A percentile compares a stretch with the other conserved stretches of the same genome.
These are phyloP conservation scores for Lagopus muta DNA, from an alignment of 2,113 vertebrate genomes.

Conservation along the genomic window DNA sequence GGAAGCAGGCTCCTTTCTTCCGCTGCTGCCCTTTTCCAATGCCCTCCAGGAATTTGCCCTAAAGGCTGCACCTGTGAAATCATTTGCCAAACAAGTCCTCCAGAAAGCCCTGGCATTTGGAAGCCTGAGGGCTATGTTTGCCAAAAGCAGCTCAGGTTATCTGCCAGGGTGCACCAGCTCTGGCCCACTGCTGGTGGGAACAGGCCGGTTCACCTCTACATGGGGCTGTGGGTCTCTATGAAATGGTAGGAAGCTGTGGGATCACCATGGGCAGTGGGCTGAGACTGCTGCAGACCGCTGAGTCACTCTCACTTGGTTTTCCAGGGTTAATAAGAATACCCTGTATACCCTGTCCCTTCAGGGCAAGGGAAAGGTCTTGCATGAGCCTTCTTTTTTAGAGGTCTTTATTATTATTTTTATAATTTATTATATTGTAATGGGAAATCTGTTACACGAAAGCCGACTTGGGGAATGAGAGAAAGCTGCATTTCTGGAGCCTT, in stretches of 20 bases:
- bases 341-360: neutral
- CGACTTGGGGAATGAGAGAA: neutral
- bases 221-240: rapidly evolving
- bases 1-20: neutral
- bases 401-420: neutral
- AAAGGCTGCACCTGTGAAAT: neutral
- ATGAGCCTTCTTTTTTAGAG: neutral
- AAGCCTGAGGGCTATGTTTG: neutral
- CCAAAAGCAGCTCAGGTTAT: neutral
- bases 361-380: neutral
- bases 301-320: neutral
- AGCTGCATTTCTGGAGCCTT: neutral
- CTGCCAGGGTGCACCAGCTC: neutral
- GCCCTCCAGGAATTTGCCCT: neutral
- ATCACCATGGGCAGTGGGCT: neutral
- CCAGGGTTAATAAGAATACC: neutral
- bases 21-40: neutral
- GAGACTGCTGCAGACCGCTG: neutral
- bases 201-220: neutral
- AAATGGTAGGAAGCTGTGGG: rapidly evolving
- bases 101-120: neutral
- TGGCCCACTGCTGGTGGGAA: rapidly evolving
- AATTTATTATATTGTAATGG: neutral
- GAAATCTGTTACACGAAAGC: neutral
- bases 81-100: constrained; percentile 14